These are phyloP conservation scores for Aplidium turbinatum DNA, from an alignment of 23 tunicate species.

Conservation along the genomic window DNA sequence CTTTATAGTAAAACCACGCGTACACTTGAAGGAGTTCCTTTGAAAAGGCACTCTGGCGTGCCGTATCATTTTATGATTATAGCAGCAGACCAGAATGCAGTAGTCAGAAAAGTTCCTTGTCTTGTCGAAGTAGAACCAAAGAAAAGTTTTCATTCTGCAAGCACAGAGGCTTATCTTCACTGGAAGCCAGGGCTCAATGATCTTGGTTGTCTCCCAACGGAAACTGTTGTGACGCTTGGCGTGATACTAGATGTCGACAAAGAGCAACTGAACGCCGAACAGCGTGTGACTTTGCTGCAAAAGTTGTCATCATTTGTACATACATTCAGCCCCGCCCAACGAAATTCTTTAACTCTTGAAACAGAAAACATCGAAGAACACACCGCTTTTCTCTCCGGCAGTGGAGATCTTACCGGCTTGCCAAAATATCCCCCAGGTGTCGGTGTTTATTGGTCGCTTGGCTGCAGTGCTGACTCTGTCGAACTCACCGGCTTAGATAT, in stretches of 20 bases:
- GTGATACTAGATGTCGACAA: constrained; percentile 15
- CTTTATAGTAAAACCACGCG: constrained; percentile 20
- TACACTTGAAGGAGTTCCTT: constrained; percentile 61
- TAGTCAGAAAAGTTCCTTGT: constrained; percentile 28
- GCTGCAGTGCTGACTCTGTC: constrained; percentile 56
- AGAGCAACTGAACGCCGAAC: background rate
- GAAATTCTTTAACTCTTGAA: constrained; percentile 15
- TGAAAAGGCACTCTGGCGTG: constrained; percentile 24
- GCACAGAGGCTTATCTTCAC: background rate
- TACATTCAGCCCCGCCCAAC: background rate
- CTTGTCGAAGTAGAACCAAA: constrained; percentile 18
- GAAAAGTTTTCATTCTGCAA: background rate
- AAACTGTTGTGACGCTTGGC: constrained; percentile 30
- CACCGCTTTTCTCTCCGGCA: constrained; percentile 58
- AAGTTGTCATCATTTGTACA: background rate
- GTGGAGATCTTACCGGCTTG: constrained; percentile 30
- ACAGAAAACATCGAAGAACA: background rate
- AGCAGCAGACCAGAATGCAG: background rate
- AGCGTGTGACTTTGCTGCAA: constrained; percentile 27
- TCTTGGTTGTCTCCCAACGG: constrained; percentile 24
- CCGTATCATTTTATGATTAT: constrained; percentile 21
- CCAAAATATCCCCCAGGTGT: constrained; percentile 11
- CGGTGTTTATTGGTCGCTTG: constrained; percentile 68
- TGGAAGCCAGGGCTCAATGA: background rate
- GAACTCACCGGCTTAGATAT: constrained; percentile 36